Percentiles rank a stretch among this genome's conserved stretches.
phyloP scores from a whole-genome alignment of 2,888 invertebrate species.

The Acrocera orbiculus region DNA sequence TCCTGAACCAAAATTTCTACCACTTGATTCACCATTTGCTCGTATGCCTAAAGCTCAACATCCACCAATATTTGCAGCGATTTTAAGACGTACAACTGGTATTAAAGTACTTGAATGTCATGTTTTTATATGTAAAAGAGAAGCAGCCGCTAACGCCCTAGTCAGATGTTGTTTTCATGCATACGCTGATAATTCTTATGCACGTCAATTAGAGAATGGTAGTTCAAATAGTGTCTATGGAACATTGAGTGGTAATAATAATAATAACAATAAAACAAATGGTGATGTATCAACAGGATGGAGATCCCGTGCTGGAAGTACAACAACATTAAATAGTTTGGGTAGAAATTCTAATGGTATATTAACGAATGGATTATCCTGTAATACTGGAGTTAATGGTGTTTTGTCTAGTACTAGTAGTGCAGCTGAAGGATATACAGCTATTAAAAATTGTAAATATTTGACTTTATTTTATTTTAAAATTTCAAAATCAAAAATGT shows the following conservation, averaged over 20 bases:
- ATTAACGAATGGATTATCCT: slow-evolving; percentile 4
- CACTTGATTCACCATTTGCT: slow-evolving; percentile 90
- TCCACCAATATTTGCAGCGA: slow-evolving; percentile 93
- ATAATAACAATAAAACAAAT: slow-evolving; percentile 24
- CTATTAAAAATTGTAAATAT: slow-evolving; percentile 32
- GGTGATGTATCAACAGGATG: slow-evolving; percentile 29
- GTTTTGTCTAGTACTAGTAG: slow-evolving; percentile 20
- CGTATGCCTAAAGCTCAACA: slow-evolving; percentile 82
- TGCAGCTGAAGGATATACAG: slow-evolving; percentile 29
- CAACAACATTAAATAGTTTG: slow-evolving; percentile 41
- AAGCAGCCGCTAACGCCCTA: slow-evolving; percentile 92
- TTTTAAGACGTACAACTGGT: slow-evolving; percentile 84
- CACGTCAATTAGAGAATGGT: slow-evolving; percentile 57
- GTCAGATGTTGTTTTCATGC: slow-evolving; percentile 96
- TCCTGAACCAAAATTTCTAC: slow-evolving; percentile 75
- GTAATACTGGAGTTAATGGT: slow-evolving; percentile 9
- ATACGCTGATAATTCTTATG: slow-evolving; percentile 90
- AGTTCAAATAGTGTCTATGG: slow-evolving; percentile 32
- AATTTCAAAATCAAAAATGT: too few species aligned
- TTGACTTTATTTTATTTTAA: too few species aligned
- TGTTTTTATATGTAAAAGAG: slow-evolving; percentile 92
- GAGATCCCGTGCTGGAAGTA: slow-evolving; percentile 40
- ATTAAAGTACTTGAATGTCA: slow-evolving; percentile 98
- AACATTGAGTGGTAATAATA: slow-evolving; percentile 32
- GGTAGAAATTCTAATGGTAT: slow-evolving; percentile 27